Evolutionary conservation across 2,888 invertebrate species (phyloP).

Genomic region (Sphinx pinastri): DNA sequence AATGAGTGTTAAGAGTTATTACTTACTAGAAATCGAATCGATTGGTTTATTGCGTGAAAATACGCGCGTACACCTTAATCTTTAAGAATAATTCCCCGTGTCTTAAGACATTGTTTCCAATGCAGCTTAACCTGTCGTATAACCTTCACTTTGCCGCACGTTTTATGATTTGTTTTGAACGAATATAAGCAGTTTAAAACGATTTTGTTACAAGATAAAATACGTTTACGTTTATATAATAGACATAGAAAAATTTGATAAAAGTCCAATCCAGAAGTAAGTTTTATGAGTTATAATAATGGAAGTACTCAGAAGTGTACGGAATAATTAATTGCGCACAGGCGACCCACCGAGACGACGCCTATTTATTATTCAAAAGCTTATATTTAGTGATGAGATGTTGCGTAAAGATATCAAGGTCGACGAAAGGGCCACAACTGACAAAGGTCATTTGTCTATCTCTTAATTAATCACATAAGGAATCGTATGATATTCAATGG

Average conservation of each 20-base stretch:
- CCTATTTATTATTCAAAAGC: conserved; percentile 56
- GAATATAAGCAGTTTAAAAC: neutral
- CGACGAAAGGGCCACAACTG: conserved; percentile 35
- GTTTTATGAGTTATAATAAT: conserved; percentile 19
- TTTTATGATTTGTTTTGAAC: too few relatives aligned
- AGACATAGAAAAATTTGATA: neutral
- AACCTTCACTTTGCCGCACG: conserved; percentile 28
- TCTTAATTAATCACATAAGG: neutral
- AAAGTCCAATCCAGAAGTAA: conserved; percentile 7
- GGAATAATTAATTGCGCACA: conserved; percentile 49
- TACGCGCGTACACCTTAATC: conserved; percentile 30
- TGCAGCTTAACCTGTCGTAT: conserved; percentile 47
- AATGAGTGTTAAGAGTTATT: neutral
- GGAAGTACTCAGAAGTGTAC: conserved; percentile 33
- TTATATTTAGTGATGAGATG: conserved; percentile 45
- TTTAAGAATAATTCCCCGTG: too few relatives aligned
- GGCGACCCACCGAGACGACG: conserved; percentile 41
- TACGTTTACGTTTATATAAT: neutral
- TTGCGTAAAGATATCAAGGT: conserved; percentile 40
- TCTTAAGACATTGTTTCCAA: conserved; percentile 41
- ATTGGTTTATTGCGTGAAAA: conserved; percentile 47
- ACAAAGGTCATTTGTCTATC: conserved; percentile 31
- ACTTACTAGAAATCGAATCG: conserved; percentile 11
- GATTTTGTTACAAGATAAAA: neutral
- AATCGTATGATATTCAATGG: conserved; percentile 3